Base-by-base conservation (phyloP, 1,140 invertebrate species). In the Ladona fulva region DNA sequence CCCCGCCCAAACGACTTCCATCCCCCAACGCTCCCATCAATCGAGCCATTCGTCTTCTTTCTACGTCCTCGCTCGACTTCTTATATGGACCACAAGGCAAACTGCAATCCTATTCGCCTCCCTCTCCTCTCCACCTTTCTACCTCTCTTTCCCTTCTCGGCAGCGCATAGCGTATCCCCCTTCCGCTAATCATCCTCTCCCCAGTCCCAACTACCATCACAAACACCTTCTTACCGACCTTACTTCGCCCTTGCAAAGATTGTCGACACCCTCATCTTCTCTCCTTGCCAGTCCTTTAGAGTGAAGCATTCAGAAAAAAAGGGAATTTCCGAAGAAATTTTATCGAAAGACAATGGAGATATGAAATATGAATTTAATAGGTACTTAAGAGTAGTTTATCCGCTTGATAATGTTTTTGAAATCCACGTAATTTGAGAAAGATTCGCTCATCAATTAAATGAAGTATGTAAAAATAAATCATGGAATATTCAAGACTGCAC, bases 11-110 rank as follows among this genome's bases (percentile, higher is more conserved):
- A 16, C 52, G 3, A 12, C 52, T 66, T 66, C 52, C 52, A 10
- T 19, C 44, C 10, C 44, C 44, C 44, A 52, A 52, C 44, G 10
- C 44, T 52, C 52, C 52, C 52, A 66, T 66, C 52, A 66, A 66
- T 66, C 52, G 52, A 66, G 16, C 12, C 52, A 66, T 66, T 22
- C 52, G 52, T 66, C 52, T 66, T 66, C 52, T 66, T 66, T 6
- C 52, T 6, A 12, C 52, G 52, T 66, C 52, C 52, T 66, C 52
- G 52, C 52, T 66, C 52, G 52, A 66, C 52, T 66, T 66, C 52
- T 66, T 66, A 66, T 66, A 66, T 66, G 52, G 52, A 66, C 52
- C 52, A 66, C 52, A 66, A 66, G 52, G 52, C 52, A 66, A 66
- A 66, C 52, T 66, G 52, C 52, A 66, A 66, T 66, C 52, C 52